Percentiles rank a stretch among this genome's conserved stretches.
phyloP scores from a whole-genome alignment of 2,113 vertebrate species.

The Capreolus pygargus region DNA sequence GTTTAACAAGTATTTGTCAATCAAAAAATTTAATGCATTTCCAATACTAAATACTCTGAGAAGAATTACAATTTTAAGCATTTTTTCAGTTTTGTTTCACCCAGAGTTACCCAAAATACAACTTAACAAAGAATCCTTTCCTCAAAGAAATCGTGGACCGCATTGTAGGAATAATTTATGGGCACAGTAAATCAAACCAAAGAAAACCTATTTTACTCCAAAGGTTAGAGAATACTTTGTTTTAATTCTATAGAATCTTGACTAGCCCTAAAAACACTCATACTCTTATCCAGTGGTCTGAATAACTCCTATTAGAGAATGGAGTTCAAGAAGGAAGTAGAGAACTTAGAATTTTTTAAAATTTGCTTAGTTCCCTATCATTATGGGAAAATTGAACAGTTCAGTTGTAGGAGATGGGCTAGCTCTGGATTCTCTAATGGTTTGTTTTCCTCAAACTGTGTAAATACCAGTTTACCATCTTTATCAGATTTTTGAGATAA shows the following conservation, averaged over 20 bases:
- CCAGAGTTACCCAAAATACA: background rate
- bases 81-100: constrained; percentile 19
- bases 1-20: background rate
- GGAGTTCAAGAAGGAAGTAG: background rate
- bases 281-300: background rate
- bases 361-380: background rate
- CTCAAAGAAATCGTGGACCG: background rate
- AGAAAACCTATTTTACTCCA: constrained; percentile 15
- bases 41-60: background rate
- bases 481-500: constrained; percentile 37
- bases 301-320: background rate
- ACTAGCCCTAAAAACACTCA: background rate
- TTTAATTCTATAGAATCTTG: constrained; percentile 22
- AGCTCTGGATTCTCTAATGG: background rate
- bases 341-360: background rate
- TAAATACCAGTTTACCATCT: constrained; percentile 37
- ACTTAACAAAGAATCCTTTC: background rate
- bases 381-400: background rate
- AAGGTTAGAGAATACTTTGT: background rate
- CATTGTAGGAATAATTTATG: constrained; percentile 13
- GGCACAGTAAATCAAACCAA: background rate
- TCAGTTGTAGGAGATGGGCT: background rate
- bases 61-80: background rate
- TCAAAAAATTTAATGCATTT: background rate
- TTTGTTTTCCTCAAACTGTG: background rate